Evolutionary conservation across 2,888 invertebrate species (phyloP), one percentile per base, ranked within the genome.

Genomic region (Globia sparganii): DNA sequence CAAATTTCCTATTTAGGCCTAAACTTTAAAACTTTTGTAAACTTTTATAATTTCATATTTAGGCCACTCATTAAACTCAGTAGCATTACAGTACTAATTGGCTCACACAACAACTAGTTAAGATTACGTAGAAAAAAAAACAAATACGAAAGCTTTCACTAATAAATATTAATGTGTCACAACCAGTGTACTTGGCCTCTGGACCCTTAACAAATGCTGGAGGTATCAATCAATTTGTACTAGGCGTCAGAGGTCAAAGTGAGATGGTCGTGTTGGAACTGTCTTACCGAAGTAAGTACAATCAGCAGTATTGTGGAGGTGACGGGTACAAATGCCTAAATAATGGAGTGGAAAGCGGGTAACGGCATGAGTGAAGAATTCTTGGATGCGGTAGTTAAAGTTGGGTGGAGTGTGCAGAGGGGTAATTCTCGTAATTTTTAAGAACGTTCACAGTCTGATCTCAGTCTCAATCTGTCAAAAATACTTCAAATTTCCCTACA

Each of bases 311-410:
- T 95, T 95, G 95, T 95, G 89, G 80, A 85, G 73, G 81, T 90
- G 93, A 94, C 93, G 88, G 87, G 86, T 89, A 95, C 94, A 91
- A 94, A 95, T 95, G 93, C 90, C 90, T 91, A 93, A 91, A 94
- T 93, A 92, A 93, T 91, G 90, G 88, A 88, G 82, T 90, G 86
- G 87, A 91, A 91, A 92, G 88, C 81, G 83, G 75, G 81, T 87
- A 66, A 74, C 81, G 77, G 81, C 62, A 61, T 72, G 83, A 78
- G 75, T 59, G 79, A 86, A 85, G 84, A 80, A 77, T 80, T 64
- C 53, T 64, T 89, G 87, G 92, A 92, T 91, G 84, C 80, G 91
- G 89, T 68, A 77, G 11, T 81, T 8, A 1, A 46, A 18, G 34
- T 15, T 25, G 11, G 11, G 11, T 6, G n/a, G 25, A n/a, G 61